Conservation (phyloP, 2,113 vertebrate species). For the Rhegmatorhina hoffmannsi region DNA sequence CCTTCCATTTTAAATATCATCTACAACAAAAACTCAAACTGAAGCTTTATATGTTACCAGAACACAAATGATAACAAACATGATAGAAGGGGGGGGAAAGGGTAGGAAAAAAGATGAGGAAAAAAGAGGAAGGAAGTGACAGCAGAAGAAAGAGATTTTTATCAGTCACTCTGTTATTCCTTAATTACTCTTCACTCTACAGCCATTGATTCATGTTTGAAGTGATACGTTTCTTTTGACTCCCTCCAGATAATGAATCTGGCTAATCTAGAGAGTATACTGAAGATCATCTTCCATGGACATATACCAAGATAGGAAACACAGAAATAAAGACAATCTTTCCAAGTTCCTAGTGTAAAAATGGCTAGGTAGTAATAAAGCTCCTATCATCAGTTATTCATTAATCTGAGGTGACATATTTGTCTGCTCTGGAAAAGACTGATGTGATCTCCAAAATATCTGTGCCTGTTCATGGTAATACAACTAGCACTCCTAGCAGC, state of each 20-base stretch:
- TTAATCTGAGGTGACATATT: neutral
- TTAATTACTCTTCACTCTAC: neutral
- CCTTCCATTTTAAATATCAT: neutral
- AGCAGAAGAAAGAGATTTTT: neutral
- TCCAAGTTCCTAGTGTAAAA: neutral
- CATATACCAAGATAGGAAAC: neutral
- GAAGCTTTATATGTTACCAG: neutral
- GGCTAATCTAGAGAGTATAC: neutral
- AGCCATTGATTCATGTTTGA: neutral
- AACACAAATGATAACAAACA: neutral
- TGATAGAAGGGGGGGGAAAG: neutral
- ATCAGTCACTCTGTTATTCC: neutral
- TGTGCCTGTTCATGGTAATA: neutral
- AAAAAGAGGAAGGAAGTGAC: neutral
- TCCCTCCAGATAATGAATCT: neutral
- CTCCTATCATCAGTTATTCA: neutral
- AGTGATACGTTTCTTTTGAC: neutral
- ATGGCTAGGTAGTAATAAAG: neutral
- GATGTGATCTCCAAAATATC: neutral
- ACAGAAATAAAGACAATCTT: neutral
- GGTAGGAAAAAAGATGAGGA: neutral
- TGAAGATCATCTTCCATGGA: neutral
- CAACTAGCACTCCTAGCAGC: neutral
- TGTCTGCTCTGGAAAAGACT: neutral
- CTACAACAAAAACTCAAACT: neutral